These are phyloP conservation scores for Halcyon badia DNA, from an alignment of 2,797 vertebrate species.

Conservation along the genomic window DNA sequence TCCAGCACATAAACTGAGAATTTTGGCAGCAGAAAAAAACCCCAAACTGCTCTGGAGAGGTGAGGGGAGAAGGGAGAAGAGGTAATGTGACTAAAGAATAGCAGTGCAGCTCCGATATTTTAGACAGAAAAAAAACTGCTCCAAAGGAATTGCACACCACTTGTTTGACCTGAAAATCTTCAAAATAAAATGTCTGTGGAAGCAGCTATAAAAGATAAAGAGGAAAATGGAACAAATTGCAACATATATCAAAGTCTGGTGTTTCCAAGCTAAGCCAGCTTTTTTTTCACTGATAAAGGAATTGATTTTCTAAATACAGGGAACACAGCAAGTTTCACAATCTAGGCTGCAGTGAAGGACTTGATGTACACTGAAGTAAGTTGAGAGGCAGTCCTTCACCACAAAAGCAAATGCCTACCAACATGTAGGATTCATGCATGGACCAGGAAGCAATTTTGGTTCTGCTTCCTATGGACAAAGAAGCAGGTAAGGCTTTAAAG, in stretches of 20 bases:
- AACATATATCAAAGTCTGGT: background rate
- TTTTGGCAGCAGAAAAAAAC: background rate
- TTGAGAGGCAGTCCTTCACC: background rate
- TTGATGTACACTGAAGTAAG: background rate
- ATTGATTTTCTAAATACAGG: background rate
- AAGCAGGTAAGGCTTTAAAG: background rate
- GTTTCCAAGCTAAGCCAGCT: background rate
- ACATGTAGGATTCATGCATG: background rate
- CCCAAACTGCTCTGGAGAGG: background rate
- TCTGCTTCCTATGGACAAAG: background rate
- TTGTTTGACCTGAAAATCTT: background rate
- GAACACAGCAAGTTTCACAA: background rate
- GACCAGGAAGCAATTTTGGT: background rate
- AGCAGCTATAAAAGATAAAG: background rate
- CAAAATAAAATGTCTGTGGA: background rate
- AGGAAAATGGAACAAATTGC: conserved; percentile 13
- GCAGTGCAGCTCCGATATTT: background rate
- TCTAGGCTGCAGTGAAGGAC: background rate
- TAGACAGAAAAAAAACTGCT: background rate
- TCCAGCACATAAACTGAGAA: background rate
- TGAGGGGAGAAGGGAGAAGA: background rate
- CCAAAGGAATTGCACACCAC: background rate
- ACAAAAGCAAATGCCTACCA: background rate
- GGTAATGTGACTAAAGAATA: background rate
- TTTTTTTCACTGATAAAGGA: conserved; percentile 24